Conservation (phyloP, 1,140 invertebrate genomes). For the Metaphire vulgaris region DNA sequence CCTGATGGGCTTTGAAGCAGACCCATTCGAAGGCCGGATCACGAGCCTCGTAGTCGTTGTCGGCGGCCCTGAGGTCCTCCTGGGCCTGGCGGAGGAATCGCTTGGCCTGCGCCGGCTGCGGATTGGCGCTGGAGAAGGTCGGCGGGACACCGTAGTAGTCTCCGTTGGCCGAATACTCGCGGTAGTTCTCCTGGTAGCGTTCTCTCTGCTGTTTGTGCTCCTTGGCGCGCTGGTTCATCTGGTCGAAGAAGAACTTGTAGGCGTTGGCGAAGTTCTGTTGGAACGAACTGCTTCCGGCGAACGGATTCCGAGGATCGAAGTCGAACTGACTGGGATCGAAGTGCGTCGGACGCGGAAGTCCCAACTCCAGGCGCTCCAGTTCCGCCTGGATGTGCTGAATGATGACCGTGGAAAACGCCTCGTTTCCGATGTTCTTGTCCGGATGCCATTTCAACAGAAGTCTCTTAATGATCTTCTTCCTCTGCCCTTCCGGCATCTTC, state of each 20-base stretch:
- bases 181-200: conserved; percentile 28
- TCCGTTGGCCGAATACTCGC: conserved; percentile 4
- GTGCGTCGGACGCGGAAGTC: conserved; percentile 24
- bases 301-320: conserved; percentile 29
- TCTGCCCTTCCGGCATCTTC: conserved; percentile 33
- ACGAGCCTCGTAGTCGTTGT: conserved; percentile 30
- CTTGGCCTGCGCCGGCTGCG: conserved; percentile 34
- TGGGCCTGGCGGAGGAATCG: conserved; percentile 38
- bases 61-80: conserved; percentile 33
- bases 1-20: conserved; percentile 39
- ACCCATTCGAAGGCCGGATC: conserved; percentile 36
- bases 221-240: conserved; percentile 31
- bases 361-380: conserved; percentile 30
- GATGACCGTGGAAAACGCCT: conserved; percentile 37
- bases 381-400: conserved; percentile 36
- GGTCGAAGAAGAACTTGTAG: conserved; percentile 31
- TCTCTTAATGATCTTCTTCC: conserved; percentile 40
- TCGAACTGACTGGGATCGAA: conserved; percentile 27
- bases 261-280: conserved; percentile 30
- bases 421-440: conserved; percentile 43
- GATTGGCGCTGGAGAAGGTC: conserved; percentile 30
- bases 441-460: conserved; percentile 46
- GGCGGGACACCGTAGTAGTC: conserved; percentile 27
- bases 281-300: conserved; percentile 22
- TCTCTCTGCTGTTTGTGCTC: conserved; percentile 29